These are phyloP conservation scores for Mus caroli DNA, from an alignment of 2,797 vertebrate species.

Conservation along the genomic window DNA sequence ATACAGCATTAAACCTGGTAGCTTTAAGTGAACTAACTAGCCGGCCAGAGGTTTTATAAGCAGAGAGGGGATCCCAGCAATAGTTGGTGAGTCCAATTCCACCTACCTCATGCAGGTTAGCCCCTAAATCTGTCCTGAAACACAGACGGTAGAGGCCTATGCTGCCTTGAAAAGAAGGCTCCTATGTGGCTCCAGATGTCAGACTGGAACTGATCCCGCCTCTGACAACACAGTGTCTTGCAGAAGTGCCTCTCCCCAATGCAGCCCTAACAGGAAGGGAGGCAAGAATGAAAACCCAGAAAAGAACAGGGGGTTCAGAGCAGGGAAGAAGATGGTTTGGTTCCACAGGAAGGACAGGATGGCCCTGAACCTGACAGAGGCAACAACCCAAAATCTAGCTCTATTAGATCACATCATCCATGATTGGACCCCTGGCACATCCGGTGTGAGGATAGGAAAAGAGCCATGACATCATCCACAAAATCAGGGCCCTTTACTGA, in stretches of 20 bases:
- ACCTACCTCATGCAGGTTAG: neutral
- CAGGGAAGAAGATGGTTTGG: neutral
- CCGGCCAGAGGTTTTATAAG: neutral
- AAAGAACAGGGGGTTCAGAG: neutral
- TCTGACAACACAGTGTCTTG: neutral
- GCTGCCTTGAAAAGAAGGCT: neutral
- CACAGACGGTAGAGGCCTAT: neutral
- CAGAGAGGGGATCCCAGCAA: neutral
- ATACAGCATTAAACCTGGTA: neutral
- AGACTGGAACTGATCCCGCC: neutral
- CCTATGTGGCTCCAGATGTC: too few relatives aligned
- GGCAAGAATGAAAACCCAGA: neutral
- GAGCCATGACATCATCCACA: rapidly evolving
- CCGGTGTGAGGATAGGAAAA: neutral
- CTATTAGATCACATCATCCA: neutral
- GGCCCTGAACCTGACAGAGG: neutral
- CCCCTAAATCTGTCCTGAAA: neutral
- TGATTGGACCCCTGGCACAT: rapidly evolving
- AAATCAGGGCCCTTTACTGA: neutral
- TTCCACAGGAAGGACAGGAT: neutral
- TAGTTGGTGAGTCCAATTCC: neutral
- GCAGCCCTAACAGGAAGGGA: neutral
- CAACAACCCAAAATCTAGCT: neutral
- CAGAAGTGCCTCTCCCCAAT: neutral
- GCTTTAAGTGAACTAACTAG: neutral